These are phyloP conservation scores for Anisognathus igniventris DNA, from an alignment of 2,797 vertebrate species.

Conservation along the genomic window DNA sequence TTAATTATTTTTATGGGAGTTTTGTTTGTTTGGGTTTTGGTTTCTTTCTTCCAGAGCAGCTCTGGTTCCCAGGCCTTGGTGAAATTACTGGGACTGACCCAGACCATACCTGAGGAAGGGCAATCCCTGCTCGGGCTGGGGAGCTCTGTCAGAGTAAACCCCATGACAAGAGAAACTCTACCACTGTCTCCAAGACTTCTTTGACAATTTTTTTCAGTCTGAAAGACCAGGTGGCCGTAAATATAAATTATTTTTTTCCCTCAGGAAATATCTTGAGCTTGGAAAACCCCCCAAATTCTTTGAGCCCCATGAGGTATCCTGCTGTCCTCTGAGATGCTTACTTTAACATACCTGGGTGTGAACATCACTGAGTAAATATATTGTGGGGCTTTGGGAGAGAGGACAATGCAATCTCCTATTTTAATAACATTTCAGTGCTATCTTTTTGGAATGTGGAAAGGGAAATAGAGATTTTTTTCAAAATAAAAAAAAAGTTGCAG, in stretches of 20 bases:
- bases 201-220: neutral
- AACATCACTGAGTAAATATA: neutral
- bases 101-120: neutral
- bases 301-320: neutral
- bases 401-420: neutral
- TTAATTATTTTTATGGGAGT: neutral
- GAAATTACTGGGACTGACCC: neutral
- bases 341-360: neutral
- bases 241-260: neutral
- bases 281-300: neutral
- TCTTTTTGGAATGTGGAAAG: neutral
- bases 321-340: neutral
- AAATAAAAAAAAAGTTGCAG: neutral
- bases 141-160: neutral
- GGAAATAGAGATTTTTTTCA: neutral
- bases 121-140: neutral
- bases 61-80: neutral
- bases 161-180: neutral
- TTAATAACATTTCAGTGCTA: conserved; percentile 17
- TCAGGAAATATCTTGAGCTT: neutral
- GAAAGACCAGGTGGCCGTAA: neutral
- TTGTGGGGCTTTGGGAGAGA: neutral
- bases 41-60: neutral
- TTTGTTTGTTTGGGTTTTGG: neutral
- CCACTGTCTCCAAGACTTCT: neutral